Evolutionary conservation across 2,888 invertebrate species (phyloP), one percentile per base, ranked within the genome.

Genomic region (Plutella xylostella): DNA sequence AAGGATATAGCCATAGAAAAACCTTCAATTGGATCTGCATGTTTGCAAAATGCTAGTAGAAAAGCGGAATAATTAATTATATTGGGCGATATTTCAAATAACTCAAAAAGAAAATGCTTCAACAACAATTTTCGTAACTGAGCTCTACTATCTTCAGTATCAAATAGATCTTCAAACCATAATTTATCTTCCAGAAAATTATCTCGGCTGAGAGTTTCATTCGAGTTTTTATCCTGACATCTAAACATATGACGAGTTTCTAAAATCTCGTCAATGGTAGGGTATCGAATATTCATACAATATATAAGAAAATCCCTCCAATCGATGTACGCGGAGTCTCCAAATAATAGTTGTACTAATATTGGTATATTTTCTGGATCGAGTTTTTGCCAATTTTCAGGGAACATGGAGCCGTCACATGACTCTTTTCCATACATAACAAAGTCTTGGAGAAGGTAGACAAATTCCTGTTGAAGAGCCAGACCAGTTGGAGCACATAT

Each of bases 221-320:
- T 69, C 11, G 65, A 67, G 4, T 64, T 55, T 3, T 53, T 51
- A 61, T 90, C 90, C 37, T 66, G 61, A 21, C 72, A 72, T 25
- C 83, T 64, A 48, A 87, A 87, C 5, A 59, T 62, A 43, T 72
- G 68, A 20, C 88, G 82, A 9, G 82, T 51, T 14, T 72, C 58
- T 34, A 90, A 58, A 45, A 90, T 60, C 51, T 90, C 85, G 2
- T 77, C 72, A 25, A 82, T 64, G 0, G 68, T 80, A 0, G 90
- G 90, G 60, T 75, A 86, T 35, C 72, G 67, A 9, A 89, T 58
- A 53, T 86, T 78, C 25, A 89, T 60, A 57, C 86, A 87, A 56
- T 85, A 86, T 51, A 90, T 72, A 11, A 90, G 68, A 55, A 90
- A 90, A 61, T 90, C 89, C 55, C 86, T 85, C 90, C 90, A 90